These are phyloP conservation scores for Stenchaetothrips biformis DNA, from an alignment of 2,888 invertebrate genomes.

Conservation along the genomic window DNA sequence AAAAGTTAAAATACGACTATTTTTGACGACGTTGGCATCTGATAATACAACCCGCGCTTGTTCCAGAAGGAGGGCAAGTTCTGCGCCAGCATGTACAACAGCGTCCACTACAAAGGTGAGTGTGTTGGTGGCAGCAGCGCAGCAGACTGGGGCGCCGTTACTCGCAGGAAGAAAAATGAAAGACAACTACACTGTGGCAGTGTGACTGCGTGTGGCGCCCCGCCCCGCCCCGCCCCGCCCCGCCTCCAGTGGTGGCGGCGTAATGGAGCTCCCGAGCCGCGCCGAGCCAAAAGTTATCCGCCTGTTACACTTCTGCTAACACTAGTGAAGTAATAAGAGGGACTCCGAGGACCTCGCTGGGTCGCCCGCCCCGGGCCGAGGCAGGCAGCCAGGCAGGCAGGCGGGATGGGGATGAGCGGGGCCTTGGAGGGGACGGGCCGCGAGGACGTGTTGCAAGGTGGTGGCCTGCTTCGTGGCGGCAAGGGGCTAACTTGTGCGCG, in stretches of 20 bases:
- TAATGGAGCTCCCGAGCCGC: slow-evolving; percentile 15
- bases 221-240: not conserved
- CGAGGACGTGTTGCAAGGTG: not conserved
- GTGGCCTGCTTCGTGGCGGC: not conserved
- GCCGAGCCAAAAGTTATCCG: slow-evolving; percentile 15
- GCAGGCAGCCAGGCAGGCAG: not conserved
- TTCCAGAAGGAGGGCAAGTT: slow-evolving; percentile 63
- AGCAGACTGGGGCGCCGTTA: not conserved
- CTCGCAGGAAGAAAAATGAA: not conserved
- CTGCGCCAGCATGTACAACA: slow-evolving; percentile 87
- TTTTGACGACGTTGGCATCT: too few relatives aligned
- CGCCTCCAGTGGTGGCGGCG: not conserved
- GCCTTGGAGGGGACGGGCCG: not conserved
- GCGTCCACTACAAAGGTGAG: slow-evolving; percentile 85
- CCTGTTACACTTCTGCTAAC: slow-evolving; percentile 23
- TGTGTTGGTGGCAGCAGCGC: not conserved
- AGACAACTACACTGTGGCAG: not conserved
- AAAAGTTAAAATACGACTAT: too few relatives aligned
- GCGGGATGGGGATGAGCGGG: not conserved
- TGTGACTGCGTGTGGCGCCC: not conserved
- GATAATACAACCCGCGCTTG: slow-evolving; percentile 40
- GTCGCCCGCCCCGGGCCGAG: not conserved
- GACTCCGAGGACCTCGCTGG: not conserved
- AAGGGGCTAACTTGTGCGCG: not conserved
- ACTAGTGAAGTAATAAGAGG: slow-evolving; percentile 23